phyloP scores from a whole-genome alignment of 2,888 invertebrate species.

The Dorcus hopei region DNA sequence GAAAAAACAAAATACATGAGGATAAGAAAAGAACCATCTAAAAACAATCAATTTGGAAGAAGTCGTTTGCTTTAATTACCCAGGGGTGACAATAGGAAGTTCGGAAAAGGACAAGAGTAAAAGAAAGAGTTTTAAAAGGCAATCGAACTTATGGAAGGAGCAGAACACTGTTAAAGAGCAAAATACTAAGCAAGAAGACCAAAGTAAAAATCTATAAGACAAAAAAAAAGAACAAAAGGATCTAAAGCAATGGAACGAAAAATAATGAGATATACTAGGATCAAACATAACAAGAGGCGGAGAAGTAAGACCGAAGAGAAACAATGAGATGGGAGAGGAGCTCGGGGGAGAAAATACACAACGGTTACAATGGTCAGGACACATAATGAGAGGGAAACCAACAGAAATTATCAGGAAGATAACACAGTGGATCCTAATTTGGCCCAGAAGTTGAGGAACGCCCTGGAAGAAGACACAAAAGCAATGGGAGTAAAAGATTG shows the following conservation, averaged over 20 bases:
- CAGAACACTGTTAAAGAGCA: slow-evolving; percentile 3
- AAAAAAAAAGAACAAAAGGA: too few relatives aligned
- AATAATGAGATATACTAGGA: too few relatives aligned
- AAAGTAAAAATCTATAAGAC: too few relatives aligned
- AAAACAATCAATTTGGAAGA: too few relatives aligned
- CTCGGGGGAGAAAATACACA: too few relatives aligned
- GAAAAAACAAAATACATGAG: not conserved
- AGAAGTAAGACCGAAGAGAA: too few relatives aligned
- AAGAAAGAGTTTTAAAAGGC: not conserved
- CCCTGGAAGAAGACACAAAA: not conserved
- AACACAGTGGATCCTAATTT: not conserved
- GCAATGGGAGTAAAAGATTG: not conserved
- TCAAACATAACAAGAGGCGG: too few relatives aligned
- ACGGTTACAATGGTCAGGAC: too few relatives aligned
- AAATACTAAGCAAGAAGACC: slow-evolving; percentile 6
- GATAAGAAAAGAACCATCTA: too few relatives aligned
- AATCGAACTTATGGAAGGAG: slow-evolving; percentile 5
- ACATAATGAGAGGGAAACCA: too few relatives aligned
- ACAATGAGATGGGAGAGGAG: too few relatives aligned
- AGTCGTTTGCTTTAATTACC: not conserved
- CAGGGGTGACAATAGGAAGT: not conserved
- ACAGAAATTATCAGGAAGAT: not conserved
- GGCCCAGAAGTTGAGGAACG: not conserved
- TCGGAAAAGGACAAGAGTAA: not conserved
- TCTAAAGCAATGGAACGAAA: too few relatives aligned